These are phyloP conservation scores for Australoheros scitulus DNA, from an alignment of 2,113 vertebrate genomes.

Conservation along the genomic window DNA sequence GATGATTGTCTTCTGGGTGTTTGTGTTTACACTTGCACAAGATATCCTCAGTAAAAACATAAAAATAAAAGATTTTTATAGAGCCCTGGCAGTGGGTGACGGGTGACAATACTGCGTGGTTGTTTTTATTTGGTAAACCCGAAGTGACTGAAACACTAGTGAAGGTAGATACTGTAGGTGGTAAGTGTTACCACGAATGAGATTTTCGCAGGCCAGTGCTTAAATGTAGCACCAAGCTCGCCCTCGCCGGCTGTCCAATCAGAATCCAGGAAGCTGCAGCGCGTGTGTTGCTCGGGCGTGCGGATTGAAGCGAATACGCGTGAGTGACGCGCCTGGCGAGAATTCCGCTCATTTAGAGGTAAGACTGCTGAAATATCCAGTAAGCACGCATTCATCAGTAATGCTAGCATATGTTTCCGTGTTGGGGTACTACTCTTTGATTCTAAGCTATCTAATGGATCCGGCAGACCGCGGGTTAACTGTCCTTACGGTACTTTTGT, in stretches of 20 bases:
- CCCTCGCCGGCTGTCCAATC: conserved; percentile 50
- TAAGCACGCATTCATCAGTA: not conserved
- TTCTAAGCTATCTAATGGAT: not conserved
- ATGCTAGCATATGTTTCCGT: not conserved
- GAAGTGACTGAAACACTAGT: accelerated
- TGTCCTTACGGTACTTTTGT: not conserved
- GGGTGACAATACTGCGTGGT: too few species aligned
- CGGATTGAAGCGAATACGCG: conserved; percentile 51
- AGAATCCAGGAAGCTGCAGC: conserved; percentile 11
- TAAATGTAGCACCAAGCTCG: conserved; percentile 49
- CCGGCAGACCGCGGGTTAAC: not conserved
- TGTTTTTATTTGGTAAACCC: not conserved
- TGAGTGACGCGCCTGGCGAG: conserved; percentile 53
- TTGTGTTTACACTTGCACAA: not conserved
- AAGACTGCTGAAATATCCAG: conserved; percentile 6
- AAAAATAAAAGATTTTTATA: not conserved
- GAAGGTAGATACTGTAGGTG: not conserved
- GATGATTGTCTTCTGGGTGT: not conserved
- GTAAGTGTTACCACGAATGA: not conserved
- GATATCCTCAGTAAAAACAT: not conserved
- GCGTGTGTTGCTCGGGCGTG: conserved; percentile 45
- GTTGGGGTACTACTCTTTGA: accelerated
- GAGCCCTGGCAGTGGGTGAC: not conserved
- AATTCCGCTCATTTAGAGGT: conserved; percentile 56
- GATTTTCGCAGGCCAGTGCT: not conserved